Evolutionary conservation across 2,888 invertebrate genomes (phyloP), one percentile per base, ranked within the genome.

Genomic region (Drosophila subsilvestris): DNA sequence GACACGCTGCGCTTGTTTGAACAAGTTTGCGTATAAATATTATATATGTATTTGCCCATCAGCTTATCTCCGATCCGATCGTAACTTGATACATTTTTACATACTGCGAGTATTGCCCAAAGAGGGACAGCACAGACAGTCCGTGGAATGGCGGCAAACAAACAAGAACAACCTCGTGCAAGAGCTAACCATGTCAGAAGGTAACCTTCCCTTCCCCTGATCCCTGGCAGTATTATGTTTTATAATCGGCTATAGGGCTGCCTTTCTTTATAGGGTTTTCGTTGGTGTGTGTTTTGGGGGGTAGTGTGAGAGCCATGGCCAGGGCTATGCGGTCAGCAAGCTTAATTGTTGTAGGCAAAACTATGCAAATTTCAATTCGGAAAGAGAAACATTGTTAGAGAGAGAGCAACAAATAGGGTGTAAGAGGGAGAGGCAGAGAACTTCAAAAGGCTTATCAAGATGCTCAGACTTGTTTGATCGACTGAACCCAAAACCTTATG

Each of bases 31-130:
- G 85, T 84, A 88, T 86, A 84, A 87, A 85, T 75, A 89, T 88
- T 86, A 78, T 88, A 84, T 51, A 63, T 72, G 80, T 91, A 91
- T 92, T 91, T 91, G 91, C 83, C 68, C 89, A 89, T 89, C 89
- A 86, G 91, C 91, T 92, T 91, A 92, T 92, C 92, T 37, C 37
- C 37, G 14, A 37, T 84, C 59, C 66, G 91, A 91, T 92, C 90
- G 92, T 91, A 91, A 91, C 89, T 86, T 87, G 90, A 91, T 92
- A 91, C 88, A 86, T 88, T 66, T 68, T 57, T 66, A 66, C 66
- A 66, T 66, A 68, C 43, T 22, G 22, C 22, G 22, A 22, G 22
- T 2, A 32, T 29, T 32, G 32, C 59, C 43, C 22, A 54, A 44
- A 49, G 17, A 43, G 59, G 49, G 57, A 37, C 42, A 5, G 5